phyloP scores from a whole-genome alignment of 2,797 vertebrate genomes.

The Danio albolineatus region DNA sequence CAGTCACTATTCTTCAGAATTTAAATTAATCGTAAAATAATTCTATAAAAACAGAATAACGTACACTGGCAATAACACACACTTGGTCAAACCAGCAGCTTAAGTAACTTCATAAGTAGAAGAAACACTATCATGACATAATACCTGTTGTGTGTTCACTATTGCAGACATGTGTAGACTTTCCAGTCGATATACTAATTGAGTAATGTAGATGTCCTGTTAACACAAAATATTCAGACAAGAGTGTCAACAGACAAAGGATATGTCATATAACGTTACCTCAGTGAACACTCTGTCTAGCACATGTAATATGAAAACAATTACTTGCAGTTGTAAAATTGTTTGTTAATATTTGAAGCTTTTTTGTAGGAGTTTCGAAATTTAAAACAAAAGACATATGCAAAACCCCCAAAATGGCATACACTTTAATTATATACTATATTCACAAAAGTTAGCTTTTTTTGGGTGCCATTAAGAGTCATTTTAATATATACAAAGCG shows the following conservation, averaged over 20 bases:
- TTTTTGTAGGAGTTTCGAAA: neutral
- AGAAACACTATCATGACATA: constrained; percentile 16
- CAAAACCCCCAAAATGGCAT: neutral
- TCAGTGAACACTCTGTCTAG: neutral
- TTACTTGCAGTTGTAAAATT: neutral
- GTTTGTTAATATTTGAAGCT: neutral
- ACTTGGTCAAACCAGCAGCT: neutral
- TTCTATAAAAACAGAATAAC: neutral
- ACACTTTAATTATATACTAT: neutral
- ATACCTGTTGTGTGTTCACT: constrained; percentile 43
- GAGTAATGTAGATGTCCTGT: constrained; percentile 57
- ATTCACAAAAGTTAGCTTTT: neutral
- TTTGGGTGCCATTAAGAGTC: neutral
- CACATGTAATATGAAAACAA: constrained; percentile 2
- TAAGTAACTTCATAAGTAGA: constrained; percentile 4
- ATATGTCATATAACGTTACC: constrained; percentile 32
- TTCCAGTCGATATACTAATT: constrained; percentile 52
- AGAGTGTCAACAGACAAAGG: constrained; percentile 18
- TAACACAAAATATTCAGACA: constrained; percentile 23
- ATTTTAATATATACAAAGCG: neutral
- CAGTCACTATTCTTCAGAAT: neutral
- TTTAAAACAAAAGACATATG: neutral
- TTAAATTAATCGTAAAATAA: neutral
- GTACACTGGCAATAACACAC: neutral
- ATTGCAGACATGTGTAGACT: constrained; percentile 41